phyloP scores from a whole-genome alignment of 2,113 vertebrate species.

The Eurypyga helias region DNA sequence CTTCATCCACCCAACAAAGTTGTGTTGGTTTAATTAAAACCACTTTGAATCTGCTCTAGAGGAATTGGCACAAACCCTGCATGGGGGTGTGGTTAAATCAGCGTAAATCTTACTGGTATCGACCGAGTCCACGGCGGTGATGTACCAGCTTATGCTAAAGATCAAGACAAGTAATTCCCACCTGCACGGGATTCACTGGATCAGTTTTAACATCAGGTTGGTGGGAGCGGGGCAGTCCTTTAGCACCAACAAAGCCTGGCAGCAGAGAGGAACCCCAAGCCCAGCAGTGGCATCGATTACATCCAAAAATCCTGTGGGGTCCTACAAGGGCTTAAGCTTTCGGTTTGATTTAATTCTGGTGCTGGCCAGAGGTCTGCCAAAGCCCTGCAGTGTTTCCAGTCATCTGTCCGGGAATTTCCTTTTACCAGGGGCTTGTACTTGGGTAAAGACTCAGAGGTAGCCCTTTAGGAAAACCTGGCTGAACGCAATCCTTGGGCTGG shows the following conservation, averaged over 20 bases:
- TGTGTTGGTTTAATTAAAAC: background rate
- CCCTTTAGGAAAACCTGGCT: slow-evolving; percentile 5
- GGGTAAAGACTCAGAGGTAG: background rate
- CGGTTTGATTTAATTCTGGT: background rate
- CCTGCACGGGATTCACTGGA: background rate
- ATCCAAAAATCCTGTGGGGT: background rate
- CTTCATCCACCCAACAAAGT: background rate
- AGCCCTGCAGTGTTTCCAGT: background rate
- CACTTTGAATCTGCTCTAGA: background rate
- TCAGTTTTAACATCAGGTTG: background rate
- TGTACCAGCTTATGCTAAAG: background rate
- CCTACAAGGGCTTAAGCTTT: background rate
- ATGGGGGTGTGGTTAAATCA: background rate
- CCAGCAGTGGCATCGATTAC: background rate
- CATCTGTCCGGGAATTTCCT: background rate
- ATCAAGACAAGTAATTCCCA: background rate
- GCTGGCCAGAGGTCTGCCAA: background rate
- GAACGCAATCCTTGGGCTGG: background rate
- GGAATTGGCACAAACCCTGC: background rate
- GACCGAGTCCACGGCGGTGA: accelerated
- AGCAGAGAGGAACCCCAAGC: background rate
- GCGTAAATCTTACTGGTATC: background rate
- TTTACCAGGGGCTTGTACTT: background rate
- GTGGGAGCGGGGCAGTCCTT: background rate
- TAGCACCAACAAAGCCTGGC: background rate